These are phyloP conservation scores for Plutomurus gul DNA, from an alignment of 1,140 invertebrate species.

Conservation along the genomic window DNA sequence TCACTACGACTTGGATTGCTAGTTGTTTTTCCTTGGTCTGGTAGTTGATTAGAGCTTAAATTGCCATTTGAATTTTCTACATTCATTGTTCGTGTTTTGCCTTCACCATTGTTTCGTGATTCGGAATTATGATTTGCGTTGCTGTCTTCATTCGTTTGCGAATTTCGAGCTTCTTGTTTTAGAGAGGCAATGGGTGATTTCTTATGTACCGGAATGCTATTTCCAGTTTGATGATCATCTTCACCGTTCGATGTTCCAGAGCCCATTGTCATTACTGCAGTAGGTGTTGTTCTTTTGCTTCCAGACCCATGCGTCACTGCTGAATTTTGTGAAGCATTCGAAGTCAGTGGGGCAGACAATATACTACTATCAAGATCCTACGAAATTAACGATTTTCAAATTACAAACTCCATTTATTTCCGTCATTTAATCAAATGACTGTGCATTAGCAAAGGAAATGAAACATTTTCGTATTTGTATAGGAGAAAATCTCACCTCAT, in stretches of 20 bases:
- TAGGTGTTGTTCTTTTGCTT: no score
- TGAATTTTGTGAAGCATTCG: no score
- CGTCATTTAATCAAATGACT: no score
- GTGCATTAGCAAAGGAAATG: slow-evolving; percentile 1
- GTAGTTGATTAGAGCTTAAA: background rate
- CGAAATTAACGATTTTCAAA: background rate
- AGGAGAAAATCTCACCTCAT: slow-evolving; percentile 33
- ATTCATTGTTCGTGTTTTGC: background rate
- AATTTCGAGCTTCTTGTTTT: background rate
- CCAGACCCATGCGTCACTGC: no score
- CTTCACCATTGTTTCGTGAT: background rate
- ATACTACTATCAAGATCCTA: slow-evolving; percentile 28
- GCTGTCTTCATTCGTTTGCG: background rate
- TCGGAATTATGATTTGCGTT: background rate
- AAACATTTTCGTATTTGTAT: background rate
- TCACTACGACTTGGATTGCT: slow-evolving; percentile 2
- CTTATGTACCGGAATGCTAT: background rate
- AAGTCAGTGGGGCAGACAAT: no score
- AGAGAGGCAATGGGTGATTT: background rate
- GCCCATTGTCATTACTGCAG: no score
- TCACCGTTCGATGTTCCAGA: background rate
- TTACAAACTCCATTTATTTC: no score
- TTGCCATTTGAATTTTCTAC: background rate
- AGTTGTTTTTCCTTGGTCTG: background rate
- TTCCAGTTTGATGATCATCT: background rate